These are phyloP conservation scores for Temnothorax nylanderi DNA, from an alignment of 1,140 invertebrate species.

Conservation along the genomic window DNA sequence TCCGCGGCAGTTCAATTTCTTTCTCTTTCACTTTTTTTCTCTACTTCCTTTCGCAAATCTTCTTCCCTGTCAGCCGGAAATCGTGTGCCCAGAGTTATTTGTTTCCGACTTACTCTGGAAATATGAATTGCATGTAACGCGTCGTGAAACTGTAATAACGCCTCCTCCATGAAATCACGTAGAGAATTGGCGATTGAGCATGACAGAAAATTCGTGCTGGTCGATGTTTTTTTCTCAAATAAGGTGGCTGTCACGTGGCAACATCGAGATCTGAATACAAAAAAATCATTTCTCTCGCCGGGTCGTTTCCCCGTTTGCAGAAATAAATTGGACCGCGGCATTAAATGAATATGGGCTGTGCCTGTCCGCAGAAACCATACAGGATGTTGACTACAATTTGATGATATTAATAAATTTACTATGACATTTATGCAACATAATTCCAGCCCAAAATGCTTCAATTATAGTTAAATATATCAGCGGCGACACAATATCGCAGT, in stretches of 20 bases:
- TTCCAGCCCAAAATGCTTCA: background rate
- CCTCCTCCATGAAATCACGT: conserved; percentile 21
- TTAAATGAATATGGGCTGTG: background rate
- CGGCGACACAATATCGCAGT: background rate
- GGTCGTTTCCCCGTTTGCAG: too few relatives aligned
- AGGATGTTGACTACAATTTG: background rate
- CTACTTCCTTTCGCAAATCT: conserved; percentile 16
- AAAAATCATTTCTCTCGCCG: background rate
- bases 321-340: background rate
- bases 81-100: conserved; percentile 42
- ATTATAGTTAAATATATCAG: conserved; percentile 19
- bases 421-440: background rate
- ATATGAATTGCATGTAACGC: conserved; percentile 50
- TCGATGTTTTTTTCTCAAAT: conserved; percentile 17
- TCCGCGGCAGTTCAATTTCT: conserved; percentile 2
- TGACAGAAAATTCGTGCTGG: conserved; percentile 45
- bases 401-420: background rate
- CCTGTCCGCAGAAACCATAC: background rate
- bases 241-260: background rate
- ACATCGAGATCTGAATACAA: background rate
- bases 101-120: conserved; percentile 49
- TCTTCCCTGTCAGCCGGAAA: conserved; percentile 34
- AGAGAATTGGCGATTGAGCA: conserved; percentile 43
- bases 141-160: conserved; percentile 50
- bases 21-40: background rate